Evolutionary conservation across 2,797 vertebrate species (phyloP), one percentile per base, ranked within the genome.

Genomic region (Acanthurus leucopareius): DNA sequence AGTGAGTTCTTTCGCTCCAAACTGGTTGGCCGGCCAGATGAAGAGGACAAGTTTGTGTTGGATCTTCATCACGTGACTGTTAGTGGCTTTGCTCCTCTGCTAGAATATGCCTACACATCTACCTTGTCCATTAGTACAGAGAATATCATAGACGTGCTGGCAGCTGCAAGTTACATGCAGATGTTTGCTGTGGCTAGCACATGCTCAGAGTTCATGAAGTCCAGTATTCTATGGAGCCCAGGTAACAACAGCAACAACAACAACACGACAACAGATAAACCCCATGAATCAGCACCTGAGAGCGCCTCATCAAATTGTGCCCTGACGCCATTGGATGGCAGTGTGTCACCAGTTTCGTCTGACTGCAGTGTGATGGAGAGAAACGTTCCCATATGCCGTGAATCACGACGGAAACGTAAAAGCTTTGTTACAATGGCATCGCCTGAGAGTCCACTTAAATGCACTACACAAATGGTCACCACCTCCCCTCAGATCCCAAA

Each of bases 201-300:
- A 0, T 99, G 98, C 93, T 99, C 98, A 0, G 98, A 99, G 69
- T 99, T 99, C 92, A 99, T 99, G 98, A 99, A 99, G 89, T 99
- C 98, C 61, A 99, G 98, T 82, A 99, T 99, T 87, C 90, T 99
- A 42, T 99, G 98, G 98, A 97, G 97, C 62, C 94, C 97, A 2
- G 94, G 90, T 6, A 90, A 85, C 85, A 90, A 82, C 84, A 79
- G 66, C 66, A 85, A 69, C 69, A 89, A 69, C 61, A 89, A 70
- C 73, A 89, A 83, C 76, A 84, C 89, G 38, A 89, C 95, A 16
- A 92, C 94, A 51, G 96, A 97, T 76, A 98, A 98, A 82, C 91
- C 96, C 19, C 94, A 97, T 20, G 97, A 98, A 45, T 74, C 89
- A 0, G 94, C 96, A 3, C 95, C 97, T 54, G 98, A 99, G 94